Evolutionary conservation across 2,797 vertebrate species (phyloP).

Genomic region (Triplophysa yarkandensis): DNA sequence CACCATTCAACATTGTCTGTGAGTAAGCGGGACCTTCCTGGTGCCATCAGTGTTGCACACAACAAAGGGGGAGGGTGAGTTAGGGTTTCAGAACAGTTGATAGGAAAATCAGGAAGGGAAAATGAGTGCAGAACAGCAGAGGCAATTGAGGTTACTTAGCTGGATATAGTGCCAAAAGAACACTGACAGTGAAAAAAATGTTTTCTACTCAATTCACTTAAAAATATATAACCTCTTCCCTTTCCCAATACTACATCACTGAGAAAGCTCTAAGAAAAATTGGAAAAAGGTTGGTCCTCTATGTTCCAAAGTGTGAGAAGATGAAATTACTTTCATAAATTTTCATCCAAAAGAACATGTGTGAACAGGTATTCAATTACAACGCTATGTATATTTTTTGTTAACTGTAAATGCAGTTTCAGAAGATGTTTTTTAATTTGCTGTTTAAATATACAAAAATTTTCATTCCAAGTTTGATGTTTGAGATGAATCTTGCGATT

Average conservation of each 20-base stretch:
- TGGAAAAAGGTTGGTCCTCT: not conserved
- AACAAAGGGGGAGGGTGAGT: not conserved
- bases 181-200: not conserved
- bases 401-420: not conserved
- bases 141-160: not conserved
- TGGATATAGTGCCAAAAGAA: not conserved
- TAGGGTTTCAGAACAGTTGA: not conserved
- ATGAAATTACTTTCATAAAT: not conserved
- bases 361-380: not conserved
- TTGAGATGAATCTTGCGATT: too few species aligned
- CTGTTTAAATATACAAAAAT: too few species aligned
- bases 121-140: not conserved
- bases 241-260: not conserved
- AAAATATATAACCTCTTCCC: not conserved
- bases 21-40: constrained; percentile 13
- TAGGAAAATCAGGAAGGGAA: not conserved
- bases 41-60: not conserved
- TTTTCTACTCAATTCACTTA: not conserved
- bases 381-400: not conserved
- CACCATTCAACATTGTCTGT: constrained; percentile 19
- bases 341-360: not conserved
- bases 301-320: not conserved
- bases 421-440: not conserved
- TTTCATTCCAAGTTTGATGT: too few species aligned
- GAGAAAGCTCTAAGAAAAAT: not conserved